Evolutionary conservation across 2,113 vertebrate species (phyloP).

Genomic region (Telmatochromis sp.): DNA sequence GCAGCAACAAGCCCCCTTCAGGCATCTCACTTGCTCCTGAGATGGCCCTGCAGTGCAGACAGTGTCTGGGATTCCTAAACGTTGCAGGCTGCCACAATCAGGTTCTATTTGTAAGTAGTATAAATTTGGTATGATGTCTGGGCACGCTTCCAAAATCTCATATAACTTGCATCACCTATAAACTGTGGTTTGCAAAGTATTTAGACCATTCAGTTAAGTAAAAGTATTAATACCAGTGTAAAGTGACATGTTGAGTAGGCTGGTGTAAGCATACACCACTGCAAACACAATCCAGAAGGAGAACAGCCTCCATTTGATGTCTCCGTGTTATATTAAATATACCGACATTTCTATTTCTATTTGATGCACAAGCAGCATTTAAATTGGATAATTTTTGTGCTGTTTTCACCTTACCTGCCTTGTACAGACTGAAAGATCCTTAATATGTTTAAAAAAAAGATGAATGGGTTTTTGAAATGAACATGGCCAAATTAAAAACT

Average conservation of each 20-base stretch:
- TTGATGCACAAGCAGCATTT: background rate
- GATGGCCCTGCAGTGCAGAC: background rate
- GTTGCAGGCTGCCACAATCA: background rate
- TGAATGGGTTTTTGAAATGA: background rate
- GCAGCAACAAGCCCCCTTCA: background rate
- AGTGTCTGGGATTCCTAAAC: background rate
- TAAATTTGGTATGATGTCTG: background rate
- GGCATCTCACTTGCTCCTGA: slow-evolving; percentile 25
- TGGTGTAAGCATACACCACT: background rate
- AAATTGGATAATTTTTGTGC: background rate
- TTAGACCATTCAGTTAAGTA: background rate
- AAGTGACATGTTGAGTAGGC: background rate
- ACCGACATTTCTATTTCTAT: background rate
- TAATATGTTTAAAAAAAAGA: background rate
- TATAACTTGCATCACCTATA: background rate
- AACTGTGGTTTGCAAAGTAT: background rate
- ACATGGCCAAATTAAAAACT: background rate
- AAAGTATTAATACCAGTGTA: background rate
- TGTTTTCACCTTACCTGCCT: background rate
- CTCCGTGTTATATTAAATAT: background rate
- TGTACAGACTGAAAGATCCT: background rate
- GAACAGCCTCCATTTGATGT: background rate
- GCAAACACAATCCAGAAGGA: background rate
- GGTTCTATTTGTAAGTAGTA: background rate
- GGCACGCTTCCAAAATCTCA: background rate